Percentiles rank a stretch among this genome's conserved stretches.
These are phyloP conservation scores for Gymnoscopelus microlampas DNA, from an alignment of 2,797 vertebrate species.

Conservation along the genomic window DNA sequence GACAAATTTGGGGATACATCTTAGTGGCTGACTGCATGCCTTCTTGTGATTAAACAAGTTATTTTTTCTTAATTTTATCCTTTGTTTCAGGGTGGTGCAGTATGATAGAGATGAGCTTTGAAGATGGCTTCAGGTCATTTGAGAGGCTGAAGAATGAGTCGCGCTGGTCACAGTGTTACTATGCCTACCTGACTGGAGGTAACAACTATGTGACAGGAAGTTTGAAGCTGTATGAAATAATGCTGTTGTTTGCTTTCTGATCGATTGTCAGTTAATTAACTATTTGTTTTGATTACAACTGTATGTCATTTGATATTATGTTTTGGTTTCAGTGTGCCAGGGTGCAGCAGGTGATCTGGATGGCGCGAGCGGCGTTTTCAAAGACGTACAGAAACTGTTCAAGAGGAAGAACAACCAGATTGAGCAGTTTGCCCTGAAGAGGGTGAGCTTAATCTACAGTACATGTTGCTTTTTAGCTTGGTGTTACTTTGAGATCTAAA, in stretches of 20 bases:
- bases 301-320: neutral
- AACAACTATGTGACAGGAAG: neutral
- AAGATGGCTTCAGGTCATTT: constrained; percentile 92
- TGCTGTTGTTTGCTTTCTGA: too few relatives aligned
- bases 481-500: neutral
- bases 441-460: constrained; percentile 67
- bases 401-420: constrained; percentile 99
- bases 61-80: neutral
- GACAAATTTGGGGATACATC: too few relatives aligned
- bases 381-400: constrained; percentile 97
- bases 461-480: neutral
- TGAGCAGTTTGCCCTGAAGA: constrained; percentile 97
- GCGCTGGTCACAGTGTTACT: constrained; percentile 98
- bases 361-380: constrained; percentile 91
- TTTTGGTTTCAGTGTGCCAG: constrained; percentile 87
- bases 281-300: neutral
- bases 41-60: too few relatives aligned
- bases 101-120: constrained; percentile 99
- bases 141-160: constrained; percentile 97
- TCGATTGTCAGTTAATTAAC: too few relatives aligned
- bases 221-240: too few relatives aligned
- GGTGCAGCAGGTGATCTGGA: constrained; percentile 92
- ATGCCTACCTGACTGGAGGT: constrained; percentile 97
- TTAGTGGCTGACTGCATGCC: too few relatives aligned
- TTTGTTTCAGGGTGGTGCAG: constrained; percentile 93